Conservation (phyloP, 1,140 invertebrate species). For the Camponotus vicinus region DNA sequence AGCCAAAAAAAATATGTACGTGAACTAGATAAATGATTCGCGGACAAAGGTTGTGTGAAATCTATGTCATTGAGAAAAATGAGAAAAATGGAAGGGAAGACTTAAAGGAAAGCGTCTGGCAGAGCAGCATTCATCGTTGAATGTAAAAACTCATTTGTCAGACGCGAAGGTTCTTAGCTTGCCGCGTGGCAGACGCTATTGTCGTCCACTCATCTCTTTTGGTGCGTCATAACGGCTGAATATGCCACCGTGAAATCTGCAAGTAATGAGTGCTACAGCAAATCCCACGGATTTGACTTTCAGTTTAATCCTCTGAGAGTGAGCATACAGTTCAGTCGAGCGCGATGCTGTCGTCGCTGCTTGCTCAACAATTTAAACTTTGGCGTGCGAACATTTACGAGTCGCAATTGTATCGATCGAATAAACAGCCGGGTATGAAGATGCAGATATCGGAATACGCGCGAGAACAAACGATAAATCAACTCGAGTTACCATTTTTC, state of each 20-base stretch:
- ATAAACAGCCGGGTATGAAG: not conserved
- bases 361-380: constrained; percentile 70
- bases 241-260: constrained; percentile 47
- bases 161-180: constrained; percentile 12
- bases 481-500: constrained; percentile 25
- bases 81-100: not conserved
- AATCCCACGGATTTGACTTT: constrained; percentile 43
- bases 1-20: not conserved
- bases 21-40: not conserved
- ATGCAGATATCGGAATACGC: not conserved
- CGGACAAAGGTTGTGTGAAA: not conserved
- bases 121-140: not conserved
- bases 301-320: constrained; percentile 63
- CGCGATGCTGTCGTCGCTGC: constrained; percentile 36
- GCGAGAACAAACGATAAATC: not conserved
- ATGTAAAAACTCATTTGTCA: constrained; percentile 49
- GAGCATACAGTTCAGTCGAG: constrained; percentile 56
- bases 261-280: constrained; percentile 58
- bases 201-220: constrained; percentile 12
- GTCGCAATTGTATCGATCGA: constrained; percentile 26
- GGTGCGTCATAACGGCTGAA: constrained; percentile 1
- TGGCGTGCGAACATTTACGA: constrained; percentile 6
- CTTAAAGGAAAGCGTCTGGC: constrained; percentile 11
- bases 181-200: constrained; percentile 1
- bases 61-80: not conserved